Conservation (phyloP, 2,113 vertebrate species). For the Symphodus melops region DNA sequence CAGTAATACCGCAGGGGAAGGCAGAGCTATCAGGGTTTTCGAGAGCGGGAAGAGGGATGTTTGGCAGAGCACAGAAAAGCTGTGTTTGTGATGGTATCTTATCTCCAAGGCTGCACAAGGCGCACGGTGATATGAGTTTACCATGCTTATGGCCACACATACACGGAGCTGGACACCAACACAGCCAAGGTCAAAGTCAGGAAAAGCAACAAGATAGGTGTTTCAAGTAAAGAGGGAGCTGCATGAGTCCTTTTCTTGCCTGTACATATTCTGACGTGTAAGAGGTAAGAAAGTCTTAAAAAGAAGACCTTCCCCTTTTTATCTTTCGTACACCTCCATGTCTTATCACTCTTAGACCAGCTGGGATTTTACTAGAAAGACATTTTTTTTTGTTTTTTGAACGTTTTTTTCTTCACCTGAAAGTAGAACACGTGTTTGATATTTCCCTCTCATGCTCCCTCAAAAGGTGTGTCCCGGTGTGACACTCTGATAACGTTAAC, state of each 20-base stretch:
- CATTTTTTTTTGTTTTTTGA: not conserved
- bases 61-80: constrained; percentile 54
- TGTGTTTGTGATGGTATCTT: constrained; percentile 68
- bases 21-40: constrained; percentile 42
- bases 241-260: constrained; percentile 21
- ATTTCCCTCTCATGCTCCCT: constrained; percentile 30
- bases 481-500: constrained; percentile 26
- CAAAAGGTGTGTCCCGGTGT: constrained; percentile 27
- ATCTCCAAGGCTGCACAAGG: constrained; percentile 50
- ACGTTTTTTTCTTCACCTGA: constrained; percentile 24
- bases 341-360: constrained; percentile 48
- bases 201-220: constrained; percentile 21
- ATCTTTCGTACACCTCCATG: constrained; percentile 39
- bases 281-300: constrained; percentile 13
- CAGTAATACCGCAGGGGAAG: constrained; percentile 23
- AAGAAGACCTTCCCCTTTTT: constrained; percentile 27
- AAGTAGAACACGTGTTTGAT: constrained; percentile 52
- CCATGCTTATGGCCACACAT: constrained; percentile 30
- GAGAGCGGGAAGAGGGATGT: constrained; percentile 48
- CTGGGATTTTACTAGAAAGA: constrained; percentile 46
- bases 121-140: constrained; percentile 47
- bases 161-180: constrained; percentile 5
- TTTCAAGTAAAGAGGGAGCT: constrained; percentile 14
- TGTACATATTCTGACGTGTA: constrained; percentile 1
- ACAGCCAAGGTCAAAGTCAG: constrained; percentile 57